Conservation (phyloP, 1,140 invertebrate species). For the Drosophila sp. region DNA sequence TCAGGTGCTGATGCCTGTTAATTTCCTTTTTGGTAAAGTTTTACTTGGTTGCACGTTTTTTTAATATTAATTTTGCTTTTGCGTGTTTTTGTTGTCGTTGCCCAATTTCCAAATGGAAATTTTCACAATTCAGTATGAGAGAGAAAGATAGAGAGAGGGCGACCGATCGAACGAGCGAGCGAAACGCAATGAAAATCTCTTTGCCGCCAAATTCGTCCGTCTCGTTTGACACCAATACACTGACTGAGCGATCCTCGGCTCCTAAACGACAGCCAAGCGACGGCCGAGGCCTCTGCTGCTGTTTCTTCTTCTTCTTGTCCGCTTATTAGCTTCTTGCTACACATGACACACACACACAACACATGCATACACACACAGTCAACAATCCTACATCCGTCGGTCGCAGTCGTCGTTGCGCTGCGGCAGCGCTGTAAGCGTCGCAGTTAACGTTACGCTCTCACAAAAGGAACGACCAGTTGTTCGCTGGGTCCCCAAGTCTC, state of each 20-base stretch:
- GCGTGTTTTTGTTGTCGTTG: conserved; percentile 54
- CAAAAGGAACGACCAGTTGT: conserved; percentile 67
- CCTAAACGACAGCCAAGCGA: conserved; percentile 66
- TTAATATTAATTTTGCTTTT: conserved; percentile 39
- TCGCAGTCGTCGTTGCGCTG: conserved; percentile 26
- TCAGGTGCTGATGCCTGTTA: conserved; percentile 17
- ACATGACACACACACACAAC: conserved; percentile 41
- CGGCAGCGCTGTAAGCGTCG: conserved; percentile 40
- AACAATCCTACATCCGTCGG: conserved; percentile 78
- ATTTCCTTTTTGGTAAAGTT: conserved; percentile 52
- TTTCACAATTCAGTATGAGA: conserved; percentile 66
- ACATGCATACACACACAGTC: conserved; percentile 27
- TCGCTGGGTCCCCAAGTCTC: conserved; percentile 67
- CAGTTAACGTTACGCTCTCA: conserved; percentile 50
- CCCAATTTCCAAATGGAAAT: conserved; percentile 76
- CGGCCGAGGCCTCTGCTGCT: conserved; percentile 52
- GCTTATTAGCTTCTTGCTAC: conserved; percentile 58
- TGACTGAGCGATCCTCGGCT: conserved; percentile 78
- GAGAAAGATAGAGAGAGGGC: conserved; percentile 41
- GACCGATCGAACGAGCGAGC: conserved; percentile 49
- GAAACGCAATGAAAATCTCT: conserved; percentile 64
- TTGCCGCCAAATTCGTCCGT: conserved; percentile 77
- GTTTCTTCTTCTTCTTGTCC: conserved; percentile 46
- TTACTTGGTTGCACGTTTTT: conserved; percentile 30
- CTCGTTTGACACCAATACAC: conserved; percentile 74